A percentile compares a stretch with the other conserved stretches of the same genome.
These are phyloP conservation scores for Alosa sapidissima DNA, from an alignment of 2,797 vertebrate species.

Conservation along the genomic window DNA sequence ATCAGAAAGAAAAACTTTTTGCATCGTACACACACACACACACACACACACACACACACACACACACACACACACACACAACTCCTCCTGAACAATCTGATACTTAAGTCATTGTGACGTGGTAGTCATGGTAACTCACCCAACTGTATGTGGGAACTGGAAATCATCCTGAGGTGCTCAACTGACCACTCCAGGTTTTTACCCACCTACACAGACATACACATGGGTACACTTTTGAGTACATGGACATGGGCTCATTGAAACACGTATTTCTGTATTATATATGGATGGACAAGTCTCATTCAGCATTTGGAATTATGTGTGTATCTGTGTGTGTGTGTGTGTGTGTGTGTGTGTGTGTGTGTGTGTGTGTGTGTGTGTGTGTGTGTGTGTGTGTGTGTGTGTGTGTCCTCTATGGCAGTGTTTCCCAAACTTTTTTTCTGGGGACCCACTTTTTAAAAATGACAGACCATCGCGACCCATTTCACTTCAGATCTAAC, in stretches of 20 bases:
- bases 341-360: not conserved
- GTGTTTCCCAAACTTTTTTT: too few relatives aligned
- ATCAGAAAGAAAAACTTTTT: not conserved
- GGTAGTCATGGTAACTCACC: constrained; percentile 66
- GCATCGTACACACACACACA: not conserved
- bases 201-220: constrained; percentile 78
- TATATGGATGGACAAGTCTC: not conserved
- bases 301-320: too few relatives aligned
- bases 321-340: not conserved
- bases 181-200: constrained; percentile 81
- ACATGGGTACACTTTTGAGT: not conserved
- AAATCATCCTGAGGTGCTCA: constrained; percentile 85
- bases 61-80: not conserved
- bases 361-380: not conserved
- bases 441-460: too few relatives aligned
- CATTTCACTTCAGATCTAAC: too few relatives aligned
- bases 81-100: not conserved
- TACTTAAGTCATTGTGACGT: not conserved
- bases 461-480: too few relatives aligned
- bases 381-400: too few relatives aligned
- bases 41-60: too few relatives aligned
- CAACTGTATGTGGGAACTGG: constrained; percentile 90
- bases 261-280: not conserved
- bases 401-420: not conserved
- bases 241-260: too few relatives aligned